Evolutionary conservation across 2,888 invertebrate genomes (phyloP), one percentile per base, ranked within the genome.

Genomic region (Cheiracanthium punctorium): DNA sequence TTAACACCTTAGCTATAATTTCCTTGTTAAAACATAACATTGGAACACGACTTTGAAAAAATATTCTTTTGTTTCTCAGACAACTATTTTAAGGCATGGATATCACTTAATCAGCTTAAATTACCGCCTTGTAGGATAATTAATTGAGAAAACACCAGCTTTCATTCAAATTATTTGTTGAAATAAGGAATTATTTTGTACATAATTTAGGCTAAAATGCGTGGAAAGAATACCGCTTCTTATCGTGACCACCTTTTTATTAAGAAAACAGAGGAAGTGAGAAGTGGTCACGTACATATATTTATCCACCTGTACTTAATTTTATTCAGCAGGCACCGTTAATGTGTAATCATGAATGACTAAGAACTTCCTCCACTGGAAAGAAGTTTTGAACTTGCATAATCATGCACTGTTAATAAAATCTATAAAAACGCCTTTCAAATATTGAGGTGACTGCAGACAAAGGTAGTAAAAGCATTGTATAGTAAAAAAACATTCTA

Each of bases 41-140:
- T n/a, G n/a, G n/a, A n/a, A n/a, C n/a, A n/a, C n/a, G n/a, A n/a
- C n/a, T n/a, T n/a, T n/a, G n/a, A n/a, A n/a, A n/a, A n/a, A n/a
- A n/a, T n/a, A n/a, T n/a, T n/a, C n/a, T n/a, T 58, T 58, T 20
- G 24, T 58, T 58, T 20, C 24, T 17, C 20, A 5, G 24, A 2
- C 43, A 48, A 24, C 20, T 58, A 58, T 58, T 58, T 58, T 58
- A 24, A 58, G 58, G 24, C 58, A 58, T 24, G 5, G 24, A 24
- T 24, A 58, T 58, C 20, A 58, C 58, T 58, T 58, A 58, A 58
- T 58, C 58, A 58, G 24, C 58, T 24, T 58, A 58, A 37, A 37
- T 37, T 7, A 37, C 10, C 4, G 24, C 24, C 24, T 58, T 24
- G 4, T 58, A 24, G 24, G 2, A 12, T 58, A 58, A 58, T 58